phyloP scores from a whole-genome alignment of 2,888 invertebrate species.

The Hemistola chrysoprasaria region DNA sequence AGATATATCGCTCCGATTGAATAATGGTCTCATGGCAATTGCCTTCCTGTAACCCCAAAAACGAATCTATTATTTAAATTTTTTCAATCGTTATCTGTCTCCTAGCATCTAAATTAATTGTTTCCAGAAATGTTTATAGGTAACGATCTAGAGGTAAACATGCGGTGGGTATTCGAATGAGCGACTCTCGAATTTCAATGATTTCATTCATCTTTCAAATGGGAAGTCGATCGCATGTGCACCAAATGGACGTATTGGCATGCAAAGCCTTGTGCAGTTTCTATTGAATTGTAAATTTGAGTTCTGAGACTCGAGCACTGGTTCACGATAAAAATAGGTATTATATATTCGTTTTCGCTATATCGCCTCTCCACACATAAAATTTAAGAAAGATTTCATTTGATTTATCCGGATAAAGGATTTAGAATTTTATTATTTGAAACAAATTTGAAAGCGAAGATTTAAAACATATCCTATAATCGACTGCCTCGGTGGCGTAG shows the following conservation, averaged over 20 bases:
- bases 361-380: constrained; percentile 18
- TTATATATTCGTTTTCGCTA: constrained; percentile 41
- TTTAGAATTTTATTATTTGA: constrained; percentile 1
- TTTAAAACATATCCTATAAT: too few relatives aligned
- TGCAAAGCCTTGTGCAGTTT: constrained; percentile 78
- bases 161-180: constrained; percentile 43
- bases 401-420: constrained; percentile 1
- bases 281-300: constrained; percentile 79
- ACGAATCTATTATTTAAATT: constrained; percentile 59
- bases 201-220: constrained; percentile 76
- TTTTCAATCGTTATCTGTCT: constrained; percentile 25
- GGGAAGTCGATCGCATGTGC: constrained; percentile 73
- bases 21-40: constrained; percentile 75
- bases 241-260: constrained; percentile 77
- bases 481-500: too few relatives aligned
- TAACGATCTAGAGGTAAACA: constrained; percentile 18
- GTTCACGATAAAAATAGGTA: constrained; percentile 55
- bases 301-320: constrained; percentile 64
- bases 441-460: not conserved
- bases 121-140: constrained; percentile 16
- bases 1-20: constrained; percentile 79
- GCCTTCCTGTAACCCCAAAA: constrained; percentile 55
- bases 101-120: constrained; percentile 18
- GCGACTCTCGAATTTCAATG: constrained; percentile 64
- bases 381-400: constrained; percentile 6